These are phyloP conservation scores for Cydia fagiglandana DNA, from an alignment of 1,140 invertebrate species.

Conservation along the genomic window DNA sequence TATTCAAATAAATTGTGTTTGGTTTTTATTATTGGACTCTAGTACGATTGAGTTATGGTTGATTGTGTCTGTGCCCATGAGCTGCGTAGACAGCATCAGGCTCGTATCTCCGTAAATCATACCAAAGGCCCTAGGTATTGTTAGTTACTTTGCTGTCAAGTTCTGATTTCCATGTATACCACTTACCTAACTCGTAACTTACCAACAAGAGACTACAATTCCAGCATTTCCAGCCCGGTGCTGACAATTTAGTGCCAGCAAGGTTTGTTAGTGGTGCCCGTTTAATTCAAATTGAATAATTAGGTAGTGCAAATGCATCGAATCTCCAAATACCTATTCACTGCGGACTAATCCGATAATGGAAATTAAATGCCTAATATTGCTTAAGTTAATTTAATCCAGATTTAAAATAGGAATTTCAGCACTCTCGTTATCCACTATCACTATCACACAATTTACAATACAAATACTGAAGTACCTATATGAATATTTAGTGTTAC, in stretches of 20 bases:
- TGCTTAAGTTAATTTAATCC: neutral
- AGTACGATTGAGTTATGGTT: conserved; percentile 17
- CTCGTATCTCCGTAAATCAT: conserved; percentile 17
- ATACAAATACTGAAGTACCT: too few relatives aligned
- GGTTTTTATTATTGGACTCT: conserved; percentile 6
- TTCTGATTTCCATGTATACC: conserved; percentile 1
- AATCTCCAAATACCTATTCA: neutral
- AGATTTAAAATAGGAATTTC: neutral
- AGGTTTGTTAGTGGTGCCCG: conserved; percentile 1
- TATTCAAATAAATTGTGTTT: conserved; percentile 19
- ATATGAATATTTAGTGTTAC: too few relatives aligned
- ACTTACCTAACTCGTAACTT: neutral
- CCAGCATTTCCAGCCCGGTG: neutral
- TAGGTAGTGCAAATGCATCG: neutral
- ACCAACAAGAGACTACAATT: neutral
- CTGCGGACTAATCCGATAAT: conserved; percentile 8
- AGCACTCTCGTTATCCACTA: neutral
- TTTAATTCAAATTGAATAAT: conserved; percentile 17
- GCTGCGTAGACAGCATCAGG: neutral
- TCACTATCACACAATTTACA: neutral
- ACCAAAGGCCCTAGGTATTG: conserved; percentile 8
- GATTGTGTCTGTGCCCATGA: neutral
- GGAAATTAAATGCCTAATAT: neutral
- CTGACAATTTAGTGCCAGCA: neutral
- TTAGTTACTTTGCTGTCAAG: conserved; percentile 19